Base-by-base conservation (phyloP, 2,888 invertebrate genomes). In the Anorthoa munda region DNA sequence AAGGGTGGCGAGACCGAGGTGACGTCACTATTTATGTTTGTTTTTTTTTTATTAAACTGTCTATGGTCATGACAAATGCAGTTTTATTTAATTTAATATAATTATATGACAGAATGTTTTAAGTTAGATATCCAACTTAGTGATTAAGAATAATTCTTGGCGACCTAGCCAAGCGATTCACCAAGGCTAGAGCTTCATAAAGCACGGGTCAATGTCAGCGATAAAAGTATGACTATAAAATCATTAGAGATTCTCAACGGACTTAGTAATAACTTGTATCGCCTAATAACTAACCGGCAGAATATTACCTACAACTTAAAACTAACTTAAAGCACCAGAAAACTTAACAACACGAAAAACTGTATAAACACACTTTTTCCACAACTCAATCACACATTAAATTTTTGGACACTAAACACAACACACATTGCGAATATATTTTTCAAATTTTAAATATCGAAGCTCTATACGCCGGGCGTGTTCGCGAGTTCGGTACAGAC, bases 401-500 rank as follows among this genome's bases (percentile, higher is more conserved):
- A 0, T 31, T 9, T 72, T 73, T 50, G 21, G 39, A 59, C 67
- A 81, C 67, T n/a, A 61, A 67, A 68, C 74, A 68, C 50, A 68
- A 61, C 67, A 75, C 72, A 76, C 75, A 79, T 71, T 69, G 61
- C 11, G 45, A 45, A 3, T 45, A 45, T 26, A 64, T 63, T 59
- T 77, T 82, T 75, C 55, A 31, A 77, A 71, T 73, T 79, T 66
- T 65, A 65, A 56, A 82, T 72, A 75, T 75, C 60, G 61, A 75
- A 63, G 39, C 58, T 58, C 67, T 65, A 64, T 79, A 79, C 77
- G 78, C 70, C 88, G 87, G 89, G 86, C 86, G 82, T 81, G 82
- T 84, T 90, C 89, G 89, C 91, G 89, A 91, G 92, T 90, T 89
- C 89, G 86, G 86, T 86, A 84, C 89, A 89, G 92, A 95, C 95